phyloP scores from a whole-genome alignment of 2,797 vertebrate genomes.

The Lithobates sylvaticus region DNA sequence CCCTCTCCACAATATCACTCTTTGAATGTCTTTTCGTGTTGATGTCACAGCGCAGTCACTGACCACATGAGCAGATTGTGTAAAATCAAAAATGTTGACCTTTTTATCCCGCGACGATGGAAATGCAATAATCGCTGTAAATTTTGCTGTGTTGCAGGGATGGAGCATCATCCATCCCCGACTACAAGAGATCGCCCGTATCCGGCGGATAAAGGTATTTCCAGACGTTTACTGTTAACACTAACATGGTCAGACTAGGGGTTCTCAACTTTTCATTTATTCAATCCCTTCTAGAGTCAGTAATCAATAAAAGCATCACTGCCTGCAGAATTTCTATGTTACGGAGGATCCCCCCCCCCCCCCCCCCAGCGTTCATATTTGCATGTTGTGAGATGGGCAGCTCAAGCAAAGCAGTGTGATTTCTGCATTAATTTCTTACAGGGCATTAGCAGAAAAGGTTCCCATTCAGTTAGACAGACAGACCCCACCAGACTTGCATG shows the following conservation, averaged over 20 bases:
- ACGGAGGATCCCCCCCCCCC: too few relatives aligned
- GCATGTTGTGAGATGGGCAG: not conserved
- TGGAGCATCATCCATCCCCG: conserved; percentile 70
- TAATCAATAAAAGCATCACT: not conserved
- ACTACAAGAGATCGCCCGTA: conserved; percentile 66
- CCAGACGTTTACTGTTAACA: conserved; percentile 25
- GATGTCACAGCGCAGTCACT: not conserved
- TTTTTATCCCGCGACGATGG: not conserved
- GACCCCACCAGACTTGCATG: too few relatives aligned
- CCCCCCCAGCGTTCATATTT: too few relatives aligned
- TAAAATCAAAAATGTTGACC: not conserved
- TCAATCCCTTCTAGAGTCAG: not conserved
- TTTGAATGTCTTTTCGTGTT: not conserved
- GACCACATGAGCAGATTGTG: not conserved
- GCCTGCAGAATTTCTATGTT: too few relatives aligned
- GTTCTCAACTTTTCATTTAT: not conserved
- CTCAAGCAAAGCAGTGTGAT: not conserved
- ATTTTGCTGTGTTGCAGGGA: conserved; percentile 70
- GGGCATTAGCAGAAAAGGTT: too few relatives aligned
- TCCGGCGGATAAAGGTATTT: conserved; percentile 64
- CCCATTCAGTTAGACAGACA: too few relatives aligned
- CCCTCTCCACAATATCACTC: not conserved
- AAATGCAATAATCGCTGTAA: conserved; percentile 61
- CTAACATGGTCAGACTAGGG: not conserved
- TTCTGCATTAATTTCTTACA: not conserved